Base-by-base conservation (phyloP, 30 jellyfish, hydroid and myxozoan species). In the Rhopilema esculentum region DNA sequence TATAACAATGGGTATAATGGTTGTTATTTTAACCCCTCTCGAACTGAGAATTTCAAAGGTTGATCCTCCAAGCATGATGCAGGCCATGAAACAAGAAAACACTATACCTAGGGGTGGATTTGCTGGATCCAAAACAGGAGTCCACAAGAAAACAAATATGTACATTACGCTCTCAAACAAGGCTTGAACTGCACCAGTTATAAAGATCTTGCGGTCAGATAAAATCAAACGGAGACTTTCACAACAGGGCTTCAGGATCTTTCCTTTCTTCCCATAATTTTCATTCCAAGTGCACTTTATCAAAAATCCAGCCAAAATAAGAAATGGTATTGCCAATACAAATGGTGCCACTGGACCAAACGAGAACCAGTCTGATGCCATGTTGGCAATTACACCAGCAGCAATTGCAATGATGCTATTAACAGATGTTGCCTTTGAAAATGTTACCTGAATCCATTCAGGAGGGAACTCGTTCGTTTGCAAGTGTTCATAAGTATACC, bases 321-420 rank as follows among this genome's bases (percentile, higher is more conserved):
- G 93, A 65, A 88, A 91, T 20, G 98, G 98, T 27, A 95, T 72
- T 1, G 99, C 99, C 16, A 91, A 28, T 24, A 95, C 87, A 68
- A 95, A 95, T 9, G 99, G 99, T 27, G 99, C 97, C 25, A 95
- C 97, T 0, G 97, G 92, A 23, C 99, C 99, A 62, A 95, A 75
- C 9, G 87, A 86, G 17, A 95, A 68, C 93, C 94, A 87, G 57
- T 95, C 99, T 0, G 99, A 69, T 26, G 73, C 62, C 29, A 71
- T 83, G 70, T 91, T 91, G 21, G 99, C 98, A 31, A 87, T 28
- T 71, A 95, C 50, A 16, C 99, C 99, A 49, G 98, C 96, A 49
- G 89, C 52, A 20, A 95, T 87, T 16, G 99, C 99, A 40, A 95
- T 88, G 83, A 95, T 63, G 72, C 97, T 87, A 69, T 95, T 95